A percentile compares a stretch with the other conserved stretches of the same genome.
phyloP scores from a whole-genome alignment of 2,797 vertebrate genomes.

The Hoplostethus atlanticus region DNA sequence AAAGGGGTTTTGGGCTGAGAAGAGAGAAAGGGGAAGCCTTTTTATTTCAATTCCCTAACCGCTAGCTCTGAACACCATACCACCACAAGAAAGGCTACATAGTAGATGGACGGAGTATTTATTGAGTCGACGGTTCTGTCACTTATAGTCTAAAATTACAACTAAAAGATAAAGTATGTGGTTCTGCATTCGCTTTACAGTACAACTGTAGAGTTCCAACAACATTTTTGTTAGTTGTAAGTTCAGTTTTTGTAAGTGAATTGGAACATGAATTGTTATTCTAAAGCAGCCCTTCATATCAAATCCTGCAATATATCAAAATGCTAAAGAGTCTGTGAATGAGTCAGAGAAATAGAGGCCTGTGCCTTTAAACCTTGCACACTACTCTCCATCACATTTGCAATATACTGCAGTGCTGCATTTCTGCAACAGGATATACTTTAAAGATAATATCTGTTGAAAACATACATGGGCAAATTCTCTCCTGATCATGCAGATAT shows the following conservation, averaged over 20 bases:
- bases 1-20: constrained; percentile 42
- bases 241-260: background rate
- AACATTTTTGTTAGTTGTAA: no score
- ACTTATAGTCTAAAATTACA: constrained; percentile 67
- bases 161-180: constrained; percentile 45
- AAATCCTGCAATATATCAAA: constrained; percentile 38
- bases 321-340: background rate
- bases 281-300: constrained; percentile 18
- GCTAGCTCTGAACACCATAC: constrained; percentile 54
- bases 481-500: constrained; percentile 68
- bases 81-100: constrained; percentile 62
- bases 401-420: constrained; percentile 19
- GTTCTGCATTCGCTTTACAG: constrained; percentile 1
- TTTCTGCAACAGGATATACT: constrained; percentile 39
- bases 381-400: constrained; percentile 17
- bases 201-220: constrained; percentile 20
- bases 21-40: constrained; percentile 30
- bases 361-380: constrained; percentile 5
- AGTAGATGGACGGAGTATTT: constrained; percentile 39
- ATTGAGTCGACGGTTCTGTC: constrained; percentile 65
- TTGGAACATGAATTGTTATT: background rate
- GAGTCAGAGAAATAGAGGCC: background rate
- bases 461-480: constrained; percentile 51
- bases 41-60: constrained; percentile 40
- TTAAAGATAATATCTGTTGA: constrained; percentile 27